These are phyloP conservation scores for Acanthurus tractus DNA, from an alignment of 2,797 vertebrate species.

Conservation along the genomic window DNA sequence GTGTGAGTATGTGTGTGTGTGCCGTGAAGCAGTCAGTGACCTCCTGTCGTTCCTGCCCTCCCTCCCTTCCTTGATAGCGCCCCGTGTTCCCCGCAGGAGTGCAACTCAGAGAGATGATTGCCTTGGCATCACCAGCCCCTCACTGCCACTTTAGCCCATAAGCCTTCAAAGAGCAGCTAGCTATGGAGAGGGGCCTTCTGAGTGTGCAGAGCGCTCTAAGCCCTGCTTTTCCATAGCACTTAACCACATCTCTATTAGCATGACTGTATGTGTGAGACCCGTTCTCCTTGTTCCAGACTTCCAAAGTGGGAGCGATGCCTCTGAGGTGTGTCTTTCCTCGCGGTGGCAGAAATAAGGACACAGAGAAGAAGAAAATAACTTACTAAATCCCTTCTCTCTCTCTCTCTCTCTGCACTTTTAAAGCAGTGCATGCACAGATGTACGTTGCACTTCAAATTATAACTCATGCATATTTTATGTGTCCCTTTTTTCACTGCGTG, in stretches of 20 bases:
- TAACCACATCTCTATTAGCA: conserved; percentile 68
- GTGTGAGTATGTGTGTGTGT: conserved; percentile 29
- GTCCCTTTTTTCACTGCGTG: neutral
- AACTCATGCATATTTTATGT: conserved; percentile 8
- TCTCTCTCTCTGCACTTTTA: neutral
- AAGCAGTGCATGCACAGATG: neutral
- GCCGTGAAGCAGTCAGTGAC: conserved; percentile 43
- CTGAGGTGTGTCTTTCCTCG: conserved; percentile 33
- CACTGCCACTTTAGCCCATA: conserved; percentile 67
- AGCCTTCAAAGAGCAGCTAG: conserved; percentile 74
- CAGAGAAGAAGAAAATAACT: neutral
- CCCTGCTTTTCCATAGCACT: conserved; percentile 64
- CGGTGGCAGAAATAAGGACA: neutral
- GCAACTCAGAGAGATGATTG: conserved; percentile 60
- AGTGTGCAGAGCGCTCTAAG: conserved; percentile 71
- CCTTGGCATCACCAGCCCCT: conserved; percentile 55
- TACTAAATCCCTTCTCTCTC: neutral
- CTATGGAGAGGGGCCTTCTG: conserved; percentile 61
- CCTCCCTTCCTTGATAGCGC: conserved; percentile 38
- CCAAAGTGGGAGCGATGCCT: neutral
- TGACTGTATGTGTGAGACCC: conserved; percentile 51
- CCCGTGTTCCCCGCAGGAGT: conserved; percentile 39
- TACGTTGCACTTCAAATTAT: neutral
- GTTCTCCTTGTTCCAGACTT: conserved; percentile 21
- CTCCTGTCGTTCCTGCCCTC: conserved; percentile 33